A percentile compares a stretch with the other conserved stretches of the same genome.
These are phyloP conservation scores for Streptopelia turtur DNA, from an alignment of 2,797 vertebrate species.

Conservation along the genomic window DNA sequence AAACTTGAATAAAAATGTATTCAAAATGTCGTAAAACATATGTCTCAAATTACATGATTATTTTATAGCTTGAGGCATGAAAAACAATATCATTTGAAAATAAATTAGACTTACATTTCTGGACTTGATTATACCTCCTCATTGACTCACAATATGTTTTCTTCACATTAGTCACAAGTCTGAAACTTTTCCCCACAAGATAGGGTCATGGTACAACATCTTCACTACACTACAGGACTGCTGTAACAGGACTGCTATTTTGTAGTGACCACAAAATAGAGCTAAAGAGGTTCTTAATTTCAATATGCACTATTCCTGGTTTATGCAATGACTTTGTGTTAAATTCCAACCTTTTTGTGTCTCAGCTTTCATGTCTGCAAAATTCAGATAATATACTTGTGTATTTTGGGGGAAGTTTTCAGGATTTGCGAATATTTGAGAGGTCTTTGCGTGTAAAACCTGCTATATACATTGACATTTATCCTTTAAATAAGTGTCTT, in stretches of 20 bases:
- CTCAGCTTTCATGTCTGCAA: neutral
- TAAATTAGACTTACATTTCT: slow-evolving; percentile 51
- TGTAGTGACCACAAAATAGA: neutral
- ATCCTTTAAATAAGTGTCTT: neutral
- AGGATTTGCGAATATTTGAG: neutral
- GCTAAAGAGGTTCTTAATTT: neutral
- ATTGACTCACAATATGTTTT: slow-evolving; percentile 31
- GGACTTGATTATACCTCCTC: slow-evolving; percentile 37
- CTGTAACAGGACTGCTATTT: neutral
- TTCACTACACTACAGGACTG: neutral
- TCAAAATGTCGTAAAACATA: slow-evolving; percentile 41
- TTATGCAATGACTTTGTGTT: neutral
- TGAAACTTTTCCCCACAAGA: neutral
- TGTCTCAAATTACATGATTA: slow-evolving; percentile 66
- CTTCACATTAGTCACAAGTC: neutral
- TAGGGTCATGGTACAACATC: neutral
- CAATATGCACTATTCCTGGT: neutral
- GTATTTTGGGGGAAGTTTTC: neutral
- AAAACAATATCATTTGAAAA: slow-evolving; percentile 63
- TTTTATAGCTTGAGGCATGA: slow-evolving; percentile 59
- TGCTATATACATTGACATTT: neutral
- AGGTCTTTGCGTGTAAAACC: neutral
- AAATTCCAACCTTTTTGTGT: neutral
- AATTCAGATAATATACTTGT: neutral
- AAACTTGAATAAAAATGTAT: slow-evolving; percentile 58